Conservation (phyloP, 2,888 invertebrate genomes). For the Archaeoteleia sp. region DNA sequence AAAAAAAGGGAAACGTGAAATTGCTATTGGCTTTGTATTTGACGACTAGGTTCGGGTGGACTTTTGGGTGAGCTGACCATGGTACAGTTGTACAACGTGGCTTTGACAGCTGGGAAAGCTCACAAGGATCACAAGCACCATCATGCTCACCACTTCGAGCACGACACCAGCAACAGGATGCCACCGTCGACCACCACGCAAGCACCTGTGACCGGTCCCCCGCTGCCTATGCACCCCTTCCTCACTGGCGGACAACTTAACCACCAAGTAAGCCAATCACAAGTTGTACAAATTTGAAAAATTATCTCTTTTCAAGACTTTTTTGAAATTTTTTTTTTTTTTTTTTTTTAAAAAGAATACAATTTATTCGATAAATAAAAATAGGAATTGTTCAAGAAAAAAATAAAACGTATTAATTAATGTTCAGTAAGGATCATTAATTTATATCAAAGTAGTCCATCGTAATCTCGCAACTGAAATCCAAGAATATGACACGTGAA, state of each 20-base stretch:
- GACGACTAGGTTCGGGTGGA: slow-evolving; percentile 81
- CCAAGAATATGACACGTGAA: too few relatives aligned
- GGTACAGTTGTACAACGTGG: slow-evolving; percentile 87
- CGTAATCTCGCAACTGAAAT: too few relatives aligned
- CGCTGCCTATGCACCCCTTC: slow-evolving; percentile 77
- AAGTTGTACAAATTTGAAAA: not conserved
- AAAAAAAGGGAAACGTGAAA: too few relatives aligned
- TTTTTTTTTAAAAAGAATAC: too few relatives aligned
- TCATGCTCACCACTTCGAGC: slow-evolving; percentile 87
- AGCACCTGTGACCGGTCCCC: slow-evolving; percentile 77
- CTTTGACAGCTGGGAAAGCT: slow-evolving; percentile 89
- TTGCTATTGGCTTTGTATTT: slow-evolving; percentile 1
- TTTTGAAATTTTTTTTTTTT: too few relatives aligned
- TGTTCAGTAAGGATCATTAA: too few relatives aligned
- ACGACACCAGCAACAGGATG: slow-evolving; percentile 81
- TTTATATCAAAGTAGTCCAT: too few relatives aligned
- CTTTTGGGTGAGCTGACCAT: slow-evolving; percentile 86
- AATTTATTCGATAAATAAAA: too few relatives aligned
- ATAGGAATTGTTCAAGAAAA: too few relatives aligned
- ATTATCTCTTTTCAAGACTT: too few relatives aligned
- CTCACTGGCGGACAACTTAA: slow-evolving; percentile 82
- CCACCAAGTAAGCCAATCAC: slow-evolving; percentile 73
- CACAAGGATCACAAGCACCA: slow-evolving; percentile 92
- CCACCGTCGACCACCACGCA: slow-evolving; percentile 78
- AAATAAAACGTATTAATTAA: too few relatives aligned